Percentiles rank a stretch among this genome's conserved stretches.
These are phyloP conservation scores for Micrasema minimum DNA, from an alignment of 1,140 invertebrate species.

Conservation along the genomic window DNA sequence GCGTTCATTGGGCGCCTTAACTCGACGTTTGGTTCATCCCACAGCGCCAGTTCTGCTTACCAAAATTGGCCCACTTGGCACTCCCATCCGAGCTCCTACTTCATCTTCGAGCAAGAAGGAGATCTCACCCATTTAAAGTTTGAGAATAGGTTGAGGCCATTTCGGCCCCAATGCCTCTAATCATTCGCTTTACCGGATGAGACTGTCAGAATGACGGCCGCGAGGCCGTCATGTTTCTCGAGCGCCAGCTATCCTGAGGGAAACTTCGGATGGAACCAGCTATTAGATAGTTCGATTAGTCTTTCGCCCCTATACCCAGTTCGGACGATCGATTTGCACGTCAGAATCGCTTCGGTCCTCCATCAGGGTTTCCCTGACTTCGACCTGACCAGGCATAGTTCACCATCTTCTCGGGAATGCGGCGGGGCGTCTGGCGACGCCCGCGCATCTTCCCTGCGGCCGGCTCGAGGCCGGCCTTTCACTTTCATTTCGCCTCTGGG, in stretches of 20 bases:
- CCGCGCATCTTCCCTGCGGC: slow-evolving; percentile 64
- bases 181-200: slow-evolving; percentile 86
- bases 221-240: slow-evolving; percentile 57
- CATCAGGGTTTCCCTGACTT: slow-evolving; percentile 85
- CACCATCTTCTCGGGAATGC: slow-evolving; percentile 68
- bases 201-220: slow-evolving; percentile 60
- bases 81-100: slow-evolving; percentile 68
- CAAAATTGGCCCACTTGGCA: slow-evolving; percentile 89
- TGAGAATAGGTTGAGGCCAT: slow-evolving; percentile 86
- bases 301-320: slow-evolving; percentile 92
- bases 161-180: slow-evolving; percentile 84
- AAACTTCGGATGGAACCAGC: slow-evolving; percentile 92
- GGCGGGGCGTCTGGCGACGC: slow-evolving; percentile 59
- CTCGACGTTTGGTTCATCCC: slow-evolving; percentile 84
- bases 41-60: slow-evolving; percentile 93
- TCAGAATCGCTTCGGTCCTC: slow-evolving; percentile 74
- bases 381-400: slow-evolving; percentile 72
- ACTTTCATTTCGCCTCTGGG: slow-evolving; percentile 70
- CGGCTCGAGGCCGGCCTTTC: slow-evolving; percentile 62
- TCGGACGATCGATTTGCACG: slow-evolving; percentile 93
- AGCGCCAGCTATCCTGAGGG: slow-evolving; percentile 84
- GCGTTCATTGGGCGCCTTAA: slow-evolving; percentile 76
- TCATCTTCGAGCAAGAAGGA: slow-evolving; percentile 74
- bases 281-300: slow-evolving; percentile 94
- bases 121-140: slow-evolving; percentile 90